phyloP scores from a whole-genome alignment of 2,113 vertebrate genomes.

The Cynopterus brachyotis region DNA sequence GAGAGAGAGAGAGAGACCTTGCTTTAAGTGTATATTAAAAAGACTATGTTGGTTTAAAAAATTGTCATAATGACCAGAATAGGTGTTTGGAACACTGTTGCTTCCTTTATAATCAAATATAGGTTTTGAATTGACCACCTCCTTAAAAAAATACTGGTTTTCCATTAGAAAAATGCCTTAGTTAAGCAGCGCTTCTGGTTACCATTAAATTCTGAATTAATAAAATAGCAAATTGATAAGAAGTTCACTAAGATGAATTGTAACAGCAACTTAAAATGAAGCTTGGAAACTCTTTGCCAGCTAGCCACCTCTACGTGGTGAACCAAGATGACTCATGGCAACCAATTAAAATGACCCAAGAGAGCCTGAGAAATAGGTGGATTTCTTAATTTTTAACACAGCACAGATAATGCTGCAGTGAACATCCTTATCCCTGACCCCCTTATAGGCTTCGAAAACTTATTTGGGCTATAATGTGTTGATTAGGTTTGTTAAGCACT shows the following conservation, averaged over 20 bases:
- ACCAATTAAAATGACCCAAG: not conserved
- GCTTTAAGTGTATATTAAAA: not conserved
- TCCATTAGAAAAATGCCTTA: not conserved
- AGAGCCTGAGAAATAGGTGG: not conserved
- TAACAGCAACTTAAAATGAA: slow-evolving; percentile 17
- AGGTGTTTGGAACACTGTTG: not conserved
- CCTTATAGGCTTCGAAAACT: not conserved
- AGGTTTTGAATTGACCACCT: slow-evolving; percentile 38
- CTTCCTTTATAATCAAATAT: slow-evolving; percentile 44
- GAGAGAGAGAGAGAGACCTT: not conserved
- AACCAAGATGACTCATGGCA: not conserved
- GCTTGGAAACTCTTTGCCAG: not conserved
- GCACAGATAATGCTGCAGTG: accelerated
- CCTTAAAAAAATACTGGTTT: slow-evolving; percentile 11
- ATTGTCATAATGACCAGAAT: not conserved
- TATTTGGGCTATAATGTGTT: not conserved
- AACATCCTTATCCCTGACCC: not conserved
- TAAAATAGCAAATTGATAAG: slow-evolving; percentile 17
- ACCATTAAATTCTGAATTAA: not conserved
- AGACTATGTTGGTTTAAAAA: not conserved
- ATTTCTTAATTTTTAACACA: not conserved
- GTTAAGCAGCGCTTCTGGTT: not conserved
- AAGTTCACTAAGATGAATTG: slow-evolving; percentile 32
- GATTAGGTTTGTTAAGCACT: not conserved
- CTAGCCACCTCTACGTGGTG: not conserved